A percentile compares a stretch with the other conserved stretches of the same genome.
phyloP scores from a whole-genome alignment of 2,113 vertebrate species.

The Vanacampus margaritifer region DNA sequence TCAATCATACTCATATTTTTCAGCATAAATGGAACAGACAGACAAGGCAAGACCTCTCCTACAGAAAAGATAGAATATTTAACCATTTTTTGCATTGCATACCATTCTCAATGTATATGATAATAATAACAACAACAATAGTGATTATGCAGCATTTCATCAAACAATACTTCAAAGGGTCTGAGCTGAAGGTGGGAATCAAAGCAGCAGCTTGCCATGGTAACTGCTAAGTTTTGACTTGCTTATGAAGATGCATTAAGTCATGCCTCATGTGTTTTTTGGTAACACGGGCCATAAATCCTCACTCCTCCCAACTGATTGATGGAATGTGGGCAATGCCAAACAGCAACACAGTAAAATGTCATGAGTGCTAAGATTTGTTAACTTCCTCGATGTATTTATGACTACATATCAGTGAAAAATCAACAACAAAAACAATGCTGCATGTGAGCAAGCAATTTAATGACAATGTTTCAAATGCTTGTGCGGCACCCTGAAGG shows the following conservation, averaged over 20 bases:
- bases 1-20: conserved; percentile 26
- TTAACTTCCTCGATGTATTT: neutral
- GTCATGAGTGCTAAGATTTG: neutral
- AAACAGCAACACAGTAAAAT: neutral
- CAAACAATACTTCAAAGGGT: neutral
- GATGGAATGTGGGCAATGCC: conserved; percentile 2
- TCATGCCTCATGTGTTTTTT: neutral
- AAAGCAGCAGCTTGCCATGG: neutral
- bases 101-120: neutral
- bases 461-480: neutral
- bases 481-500: neutral
- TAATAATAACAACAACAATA: neutral
- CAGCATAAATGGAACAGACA: conserved; percentile 1
- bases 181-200: neutral
- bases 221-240: neutral
- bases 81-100: neutral
- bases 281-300: neutral
- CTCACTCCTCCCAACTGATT: neutral
- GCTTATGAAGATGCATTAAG: neutral
- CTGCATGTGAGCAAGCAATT: neutral
- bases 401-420: neutral
- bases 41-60: neutral
- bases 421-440: neutral
- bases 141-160: neutral
- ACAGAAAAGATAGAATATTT: neutral